These are phyloP conservation scores for Stichopus chloronotus DNA, from an alignment of 35 echinoderm and acorn worm species.

Conservation along the genomic window DNA sequence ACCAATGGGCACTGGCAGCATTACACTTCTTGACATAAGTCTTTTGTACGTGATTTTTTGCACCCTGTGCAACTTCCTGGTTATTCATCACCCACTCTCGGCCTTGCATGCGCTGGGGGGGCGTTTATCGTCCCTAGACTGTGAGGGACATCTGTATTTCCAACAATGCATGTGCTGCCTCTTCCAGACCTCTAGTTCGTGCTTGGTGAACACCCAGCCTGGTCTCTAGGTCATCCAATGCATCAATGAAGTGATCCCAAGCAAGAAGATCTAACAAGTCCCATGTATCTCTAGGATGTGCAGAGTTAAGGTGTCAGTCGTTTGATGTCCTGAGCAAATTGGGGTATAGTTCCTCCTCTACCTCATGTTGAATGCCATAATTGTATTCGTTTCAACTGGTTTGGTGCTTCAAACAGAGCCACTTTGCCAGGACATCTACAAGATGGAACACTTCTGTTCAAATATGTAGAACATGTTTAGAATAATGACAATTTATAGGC, in stretches of 20 bases:
- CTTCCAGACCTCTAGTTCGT: background rate
- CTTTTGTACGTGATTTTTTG: background rate
- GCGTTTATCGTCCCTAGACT: background rate
- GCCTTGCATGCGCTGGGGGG: background rate
- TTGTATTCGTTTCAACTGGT: background rate
- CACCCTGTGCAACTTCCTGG: background rate
- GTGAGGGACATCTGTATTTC: conserved; percentile 34
- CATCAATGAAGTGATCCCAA: background rate
- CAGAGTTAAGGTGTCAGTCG: background rate
- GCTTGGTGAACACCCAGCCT: background rate
- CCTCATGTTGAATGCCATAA: background rate
- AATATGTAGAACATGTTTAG: too few relatives aligned
- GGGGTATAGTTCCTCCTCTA: background rate
- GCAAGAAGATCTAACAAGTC: background rate
- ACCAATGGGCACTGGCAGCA: too few relatives aligned
- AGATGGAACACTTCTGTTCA: background rate
- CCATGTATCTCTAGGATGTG: background rate
- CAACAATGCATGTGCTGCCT: background rate
- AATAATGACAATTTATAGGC: too few relatives aligned
- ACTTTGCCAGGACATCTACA: background rate
- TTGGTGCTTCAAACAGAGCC: background rate
- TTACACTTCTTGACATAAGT: background rate
- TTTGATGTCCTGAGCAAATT: conserved; percentile 4
- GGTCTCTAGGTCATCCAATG: background rate
- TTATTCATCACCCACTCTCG: background rate